Percentiles rank a stretch among this genome's conserved stretches.
These are phyloP conservation scores for Pogonocichla stellata DNA, from an alignment of 2,113 vertebrate genomes.

Conservation along the genomic window DNA sequence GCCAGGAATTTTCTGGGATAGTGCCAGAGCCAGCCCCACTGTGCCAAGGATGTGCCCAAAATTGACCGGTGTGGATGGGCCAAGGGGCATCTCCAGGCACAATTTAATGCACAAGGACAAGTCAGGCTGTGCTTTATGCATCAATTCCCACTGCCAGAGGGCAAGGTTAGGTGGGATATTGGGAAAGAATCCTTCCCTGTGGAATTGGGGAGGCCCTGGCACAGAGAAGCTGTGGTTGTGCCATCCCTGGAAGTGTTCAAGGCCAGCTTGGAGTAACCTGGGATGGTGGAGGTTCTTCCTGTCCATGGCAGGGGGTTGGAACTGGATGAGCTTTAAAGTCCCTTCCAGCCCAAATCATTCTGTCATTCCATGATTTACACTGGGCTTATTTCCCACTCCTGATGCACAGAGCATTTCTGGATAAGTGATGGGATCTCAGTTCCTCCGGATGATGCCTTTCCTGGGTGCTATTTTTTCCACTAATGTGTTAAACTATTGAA, in stretches of 20 bases:
- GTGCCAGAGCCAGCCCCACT: accelerated
- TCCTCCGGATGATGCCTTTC: neutral
- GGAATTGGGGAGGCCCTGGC: neutral
- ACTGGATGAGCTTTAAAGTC: neutral
- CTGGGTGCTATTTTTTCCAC: neutral
- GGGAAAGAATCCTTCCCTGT: neutral
- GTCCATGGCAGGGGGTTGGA: neutral
- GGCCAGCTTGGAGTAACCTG: neutral
- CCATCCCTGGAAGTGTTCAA: neutral
- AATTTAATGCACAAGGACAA: neutral
- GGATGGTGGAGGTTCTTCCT: neutral
- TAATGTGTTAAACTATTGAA: neutral
- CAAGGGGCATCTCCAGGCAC: neutral
- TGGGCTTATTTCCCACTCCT: neutral
- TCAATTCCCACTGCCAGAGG: neutral
- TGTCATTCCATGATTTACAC: neutral
- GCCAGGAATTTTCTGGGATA: neutral
- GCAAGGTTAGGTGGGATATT: neutral
- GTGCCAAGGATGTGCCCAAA: neutral
- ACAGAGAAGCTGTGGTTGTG: neutral
- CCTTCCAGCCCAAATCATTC: neutral
- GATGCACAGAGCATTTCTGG: neutral
- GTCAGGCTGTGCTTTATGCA: neutral
- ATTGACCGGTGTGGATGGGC: neutral
- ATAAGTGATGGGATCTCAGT: neutral